Percentiles rank a stretch among this genome's conserved stretches.
Conservation (phyloP, 2,888 invertebrate species). For the Oeneis ivallda region DNA sequence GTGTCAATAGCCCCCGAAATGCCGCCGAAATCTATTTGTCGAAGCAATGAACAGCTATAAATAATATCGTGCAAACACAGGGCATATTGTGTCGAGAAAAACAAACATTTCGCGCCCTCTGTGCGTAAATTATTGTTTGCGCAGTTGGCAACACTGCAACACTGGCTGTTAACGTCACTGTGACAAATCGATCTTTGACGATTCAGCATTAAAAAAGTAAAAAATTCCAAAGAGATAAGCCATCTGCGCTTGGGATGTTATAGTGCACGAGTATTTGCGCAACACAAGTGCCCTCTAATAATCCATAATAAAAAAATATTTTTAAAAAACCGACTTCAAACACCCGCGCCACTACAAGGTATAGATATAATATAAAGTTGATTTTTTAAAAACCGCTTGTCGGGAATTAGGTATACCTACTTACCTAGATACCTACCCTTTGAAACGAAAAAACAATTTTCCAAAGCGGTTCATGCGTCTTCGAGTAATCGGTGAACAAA, state of each 20-base stretch:
- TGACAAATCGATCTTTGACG: constrained; percentile 57
- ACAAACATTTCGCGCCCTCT: constrained; percentile 50
- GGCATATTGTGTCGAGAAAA: constrained; percentile 48
- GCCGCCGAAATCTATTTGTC: constrained; percentile 48
- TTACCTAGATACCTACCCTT: no score
- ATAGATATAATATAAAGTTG: no score
- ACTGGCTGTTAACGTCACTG: constrained; percentile 46
- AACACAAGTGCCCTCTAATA: no score
- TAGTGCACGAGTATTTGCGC: no score
- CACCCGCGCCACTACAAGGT: no score
- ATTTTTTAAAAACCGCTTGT: no score
- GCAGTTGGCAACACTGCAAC: constrained; percentile 49
- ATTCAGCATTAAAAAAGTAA: background rate
- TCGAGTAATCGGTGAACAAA: no score
- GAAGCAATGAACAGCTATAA: constrained; percentile 47
- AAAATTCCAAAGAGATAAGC: background rate
- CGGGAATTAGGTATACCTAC: no score
- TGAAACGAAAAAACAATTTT: no score
- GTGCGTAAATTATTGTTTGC: constrained; percentile 48
- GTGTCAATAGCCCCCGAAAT: constrained; percentile 47
- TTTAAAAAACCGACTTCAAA: no score
- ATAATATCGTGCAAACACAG: constrained; percentile 49
- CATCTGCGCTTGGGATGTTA: background rate
- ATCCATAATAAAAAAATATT: no score
- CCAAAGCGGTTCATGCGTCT: no score